Evolutionary conservation across 1,140 invertebrate genomes (phyloP).

Genomic region (Caenorhabditis tropicalis): DNA sequence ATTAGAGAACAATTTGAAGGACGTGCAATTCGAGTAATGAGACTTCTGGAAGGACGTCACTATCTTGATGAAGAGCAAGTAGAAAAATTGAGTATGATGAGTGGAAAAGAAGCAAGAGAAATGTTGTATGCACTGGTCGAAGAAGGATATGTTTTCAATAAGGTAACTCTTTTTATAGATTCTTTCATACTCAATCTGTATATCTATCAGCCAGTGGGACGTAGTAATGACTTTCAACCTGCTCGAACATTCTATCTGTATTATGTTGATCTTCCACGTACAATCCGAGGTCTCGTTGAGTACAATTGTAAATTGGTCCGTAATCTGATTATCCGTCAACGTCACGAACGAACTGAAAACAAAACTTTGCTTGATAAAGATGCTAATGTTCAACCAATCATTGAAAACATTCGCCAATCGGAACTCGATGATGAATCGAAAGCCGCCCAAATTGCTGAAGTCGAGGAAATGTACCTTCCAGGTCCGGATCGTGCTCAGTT

Average conservation of each 20-base stretch:
- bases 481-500: conserved; percentile 28
- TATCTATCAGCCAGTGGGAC: conserved; percentile 29
- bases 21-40: conserved; percentile 40
- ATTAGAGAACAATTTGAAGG: conserved; percentile 47
- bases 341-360: conserved; percentile 39
- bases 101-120: conserved; percentile 48
- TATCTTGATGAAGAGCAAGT: conserved; percentile 49
- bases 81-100: conserved; percentile 50
- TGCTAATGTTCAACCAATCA: conserved; percentile 36
- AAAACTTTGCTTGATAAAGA: conserved; percentile 40
- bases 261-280: conserved; percentile 39
- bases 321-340: conserved; percentile 44
- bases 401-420: conserved; percentile 5
- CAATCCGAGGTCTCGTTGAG: conserved; percentile 41
- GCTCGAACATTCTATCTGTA: conserved; percentile 52
- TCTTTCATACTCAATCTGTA: background rate
- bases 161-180: background rate
- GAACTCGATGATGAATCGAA: conserved; percentile 26
- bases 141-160: conserved; percentile 44
- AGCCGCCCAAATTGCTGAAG: background rate
- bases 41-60: conserved; percentile 40
- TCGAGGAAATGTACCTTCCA: conserved; percentile 24
- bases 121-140: conserved; percentile 46
- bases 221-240: conserved; percentile 43
- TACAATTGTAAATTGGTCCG: conserved; percentile 45